Base-by-base conservation (phyloP, 2,888 invertebrate genomes). In the Caenorhabditis imperialis region DNA sequence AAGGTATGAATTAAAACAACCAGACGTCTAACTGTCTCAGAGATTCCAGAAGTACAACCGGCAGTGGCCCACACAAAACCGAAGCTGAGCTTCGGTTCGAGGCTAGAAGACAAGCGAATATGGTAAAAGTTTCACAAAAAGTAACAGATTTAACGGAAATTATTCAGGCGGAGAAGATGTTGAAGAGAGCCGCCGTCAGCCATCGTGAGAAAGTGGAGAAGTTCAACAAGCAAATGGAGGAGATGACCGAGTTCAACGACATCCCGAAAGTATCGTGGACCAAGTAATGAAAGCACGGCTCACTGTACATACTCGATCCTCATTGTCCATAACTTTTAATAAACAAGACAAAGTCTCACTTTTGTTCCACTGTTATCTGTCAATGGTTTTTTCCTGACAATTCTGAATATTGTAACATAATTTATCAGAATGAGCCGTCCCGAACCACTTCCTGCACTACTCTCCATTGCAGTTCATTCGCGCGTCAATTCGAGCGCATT, bases 201-300 rank as follows among this genome's bases (percentile, higher is more conserved):
- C 86, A 86, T 72, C 79, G 84, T 22, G 86, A 86, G 63, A 83
- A 83, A 44, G 85, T 87, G 33, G 87, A 86, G 50, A 70, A 84
- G 60, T 87, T 88, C 80, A 87, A 86, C 78, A 82, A 84, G 71
- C 84, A 88, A 45, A 84, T 88, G 85, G 83, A 81, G 50, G 84
- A 85, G 20, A 72, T 88, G 65, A 85, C 87, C 16, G 88, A 88
- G 58, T 88, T 88, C 81, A 88, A 88, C 79, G 88, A 88, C 72
- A 86, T 88, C 62, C 88, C 86, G 37, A 88, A 88, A 70, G 88
- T 88, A 6, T 88, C 87, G 44, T 88, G 88, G 88, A 88, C 88
- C 20, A 88, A 88, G 62, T 88, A 78, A 84, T 30, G 6, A 30
- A 3, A 7, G 30, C 6, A 7, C 30, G 6, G 30, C 30, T 30